A percentile compares a stretch with the other conserved stretches of the same genome.
These are phyloP conservation scores for Oligia strigilis DNA, from an alignment of 2,888 invertebrate species.

Conservation along the genomic window DNA sequence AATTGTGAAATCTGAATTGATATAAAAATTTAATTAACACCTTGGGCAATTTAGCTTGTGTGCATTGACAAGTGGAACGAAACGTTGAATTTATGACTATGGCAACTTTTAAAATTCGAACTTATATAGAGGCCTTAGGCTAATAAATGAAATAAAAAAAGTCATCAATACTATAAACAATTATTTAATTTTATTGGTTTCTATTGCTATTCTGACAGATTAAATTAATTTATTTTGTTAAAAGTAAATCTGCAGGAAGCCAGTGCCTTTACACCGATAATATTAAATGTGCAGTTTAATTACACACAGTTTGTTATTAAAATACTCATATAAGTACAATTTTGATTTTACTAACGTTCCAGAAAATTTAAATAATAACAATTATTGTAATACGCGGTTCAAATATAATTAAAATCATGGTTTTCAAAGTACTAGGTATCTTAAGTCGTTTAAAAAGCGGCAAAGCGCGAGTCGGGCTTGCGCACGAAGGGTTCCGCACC, in stretches of 20 bases:
- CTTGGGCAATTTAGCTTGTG: constrained; percentile 42
- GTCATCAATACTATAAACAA: constrained; percentile 8
- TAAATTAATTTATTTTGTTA: constrained; percentile 9
- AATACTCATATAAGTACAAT: no score
- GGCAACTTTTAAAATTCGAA: constrained; percentile 24
- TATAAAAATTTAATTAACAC: constrained; percentile 44
- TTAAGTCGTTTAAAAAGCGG: no score
- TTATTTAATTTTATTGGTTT: constrained; percentile 47
- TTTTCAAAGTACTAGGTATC: constrained; percentile 1
- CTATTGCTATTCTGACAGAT: constrained; percentile 29
- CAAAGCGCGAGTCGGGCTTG: no score
- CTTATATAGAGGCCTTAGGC: constrained; percentile 5
- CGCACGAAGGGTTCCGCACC: background rate
- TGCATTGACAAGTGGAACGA: constrained; percentile 50
- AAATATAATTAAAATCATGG: constrained; percentile 7
- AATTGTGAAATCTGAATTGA: constrained; percentile 38
- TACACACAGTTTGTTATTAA: no score
- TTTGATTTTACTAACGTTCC: background rate
- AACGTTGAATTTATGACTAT: constrained; percentile 41
- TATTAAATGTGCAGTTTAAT: background rate
- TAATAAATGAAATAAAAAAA: constrained; percentile 34
- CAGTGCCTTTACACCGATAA: background rate
- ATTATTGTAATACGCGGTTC: background rate
- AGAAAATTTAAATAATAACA: background rate
- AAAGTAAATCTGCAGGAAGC: background rate